phyloP scores from a whole-genome alignment of 2,888 invertebrate species.

The Zygaena filipendulae region DNA sequence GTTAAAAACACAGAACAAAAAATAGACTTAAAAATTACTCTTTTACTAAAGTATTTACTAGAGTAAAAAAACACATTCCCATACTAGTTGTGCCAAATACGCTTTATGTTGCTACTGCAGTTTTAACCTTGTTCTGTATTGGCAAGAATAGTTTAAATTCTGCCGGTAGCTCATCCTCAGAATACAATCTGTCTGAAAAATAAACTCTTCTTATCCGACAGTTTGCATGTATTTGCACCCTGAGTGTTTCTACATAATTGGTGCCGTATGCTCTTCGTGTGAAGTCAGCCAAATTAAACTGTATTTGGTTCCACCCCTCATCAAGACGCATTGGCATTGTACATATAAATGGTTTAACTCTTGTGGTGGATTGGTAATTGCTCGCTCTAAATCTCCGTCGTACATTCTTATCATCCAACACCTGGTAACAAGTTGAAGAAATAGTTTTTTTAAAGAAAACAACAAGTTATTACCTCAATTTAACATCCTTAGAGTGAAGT shows the following conservation, averaged over 20 bases:
- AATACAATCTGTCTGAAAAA: slow-evolving; percentile 92
- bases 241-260: slow-evolving; percentile 90
- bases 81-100: too few relatives aligned
- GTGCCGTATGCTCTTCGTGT: slow-evolving; percentile 95
- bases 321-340: slow-evolving; percentile 96
- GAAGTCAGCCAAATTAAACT: slow-evolving; percentile 95
- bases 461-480: slow-evolving; percentile 14
- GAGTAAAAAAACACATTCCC: too few relatives aligned
- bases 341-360: slow-evolving; percentile 97
- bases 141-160: slow-evolving; percentile 96
- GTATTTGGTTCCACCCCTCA: slow-evolving; percentile 96
- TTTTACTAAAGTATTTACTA: too few relatives aligned
- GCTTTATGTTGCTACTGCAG: slow-evolving; percentile 59
- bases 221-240: slow-evolving; percentile 96
- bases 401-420: slow-evolving; percentile 95
- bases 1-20: too few relatives aligned
- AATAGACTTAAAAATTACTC: too few relatives aligned
- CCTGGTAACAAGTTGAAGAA: too few relatives aligned
- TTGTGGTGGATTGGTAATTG: slow-evolving; percentile 94
- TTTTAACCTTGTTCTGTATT: slow-evolving; percentile 81
- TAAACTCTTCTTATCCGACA: slow-evolving; percentile 91
- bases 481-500: too few relatives aligned
- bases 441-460: too few relatives aligned
- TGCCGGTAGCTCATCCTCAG: slow-evolving; percentile 94
- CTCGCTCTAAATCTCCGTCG: slow-evolving; percentile 89